Base-by-base conservation (phyloP, 1,140 invertebrate species). In the Aplysia californica region DNA sequence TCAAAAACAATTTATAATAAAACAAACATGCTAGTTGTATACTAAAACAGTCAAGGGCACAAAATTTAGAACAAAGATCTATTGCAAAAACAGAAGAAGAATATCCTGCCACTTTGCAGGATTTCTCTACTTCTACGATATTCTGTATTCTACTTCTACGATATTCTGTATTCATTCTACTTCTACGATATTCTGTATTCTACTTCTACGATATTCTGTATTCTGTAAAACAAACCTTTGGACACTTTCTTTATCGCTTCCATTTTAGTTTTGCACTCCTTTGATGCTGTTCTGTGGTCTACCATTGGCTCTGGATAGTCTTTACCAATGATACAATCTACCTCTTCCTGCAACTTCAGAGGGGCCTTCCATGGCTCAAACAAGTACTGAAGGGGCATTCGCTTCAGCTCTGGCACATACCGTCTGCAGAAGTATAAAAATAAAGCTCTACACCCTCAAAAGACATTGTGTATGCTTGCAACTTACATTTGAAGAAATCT, bases 341-440 rank as follows among this genome's bases (percentile, higher is more conserved):
- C 87, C 58, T 87, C 84, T 69, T 89, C 81, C 79, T 91, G 90
- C 6, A 91, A 79, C 26, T 82, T 80, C 18, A 82, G 66, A 3
- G 91, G 90, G 23, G 91, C 90, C 79, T 89, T 90, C 91, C 91
- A 91, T 0, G 91, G 91, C 76, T 91, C 89, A 86, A 90, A 91
- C 56, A 91, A 82, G 71, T 90, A 91, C 75, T 88, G 85, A 35
- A 89, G 58, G 26, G 90, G 89, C 82, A 90, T 87, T 33, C 88
- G 84, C 71, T 88, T 88, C 58, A 92, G 75, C 38, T 89, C 87
- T 29, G 90, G 90, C 4, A 91, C 78, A 82, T 91, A 91, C 23
- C 89, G 87, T 56, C 89, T 91, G 71, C 31, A 71, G 18, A 39
- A 41, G 26, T n/a, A 55, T 15, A 41, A 3, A 29, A n/a, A n/a